Percentiles rank a stretch among this genome's conserved stretches.
Evolutionary conservation across 2,888 invertebrate genomes (phyloP).

Genomic region (Acanthoscelides obtectus): DNA sequence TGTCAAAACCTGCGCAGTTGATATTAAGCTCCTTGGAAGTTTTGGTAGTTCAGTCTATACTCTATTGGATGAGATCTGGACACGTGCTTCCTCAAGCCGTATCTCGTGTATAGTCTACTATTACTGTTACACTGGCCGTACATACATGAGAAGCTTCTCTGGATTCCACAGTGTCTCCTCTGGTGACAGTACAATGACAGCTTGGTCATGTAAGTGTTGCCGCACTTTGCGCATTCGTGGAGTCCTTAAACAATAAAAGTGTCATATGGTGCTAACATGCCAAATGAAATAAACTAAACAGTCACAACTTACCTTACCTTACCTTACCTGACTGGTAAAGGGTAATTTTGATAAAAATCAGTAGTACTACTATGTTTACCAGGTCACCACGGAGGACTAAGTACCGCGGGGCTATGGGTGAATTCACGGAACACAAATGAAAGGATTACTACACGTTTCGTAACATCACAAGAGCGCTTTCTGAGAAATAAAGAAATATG

Average conservation of each 20-base stretch:
- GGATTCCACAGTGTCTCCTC: constrained; percentile 46
- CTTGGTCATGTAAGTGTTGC: constrained; percentile 37
- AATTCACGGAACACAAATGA: no score
- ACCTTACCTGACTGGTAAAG: no score
- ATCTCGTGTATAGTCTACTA: constrained; percentile 4
- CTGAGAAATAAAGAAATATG: no score
- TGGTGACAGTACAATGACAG: constrained; percentile 47
- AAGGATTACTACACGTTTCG: no score
- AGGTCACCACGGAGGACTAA: no score
- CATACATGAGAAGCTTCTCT: constrained; percentile 5
- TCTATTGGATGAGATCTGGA: constrained; percentile 7
- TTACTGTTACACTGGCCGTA: constrained; percentile 4
- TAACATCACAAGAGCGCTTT: no score
- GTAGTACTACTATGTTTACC: no score
- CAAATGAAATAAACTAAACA: no score
- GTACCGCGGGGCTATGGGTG: no score
- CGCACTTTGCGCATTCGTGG: constrained; percentile 14
- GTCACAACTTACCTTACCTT: no score
- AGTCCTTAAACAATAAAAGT: constrained; percentile 4
- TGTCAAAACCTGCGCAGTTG: neutral
- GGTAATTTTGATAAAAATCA: no score
- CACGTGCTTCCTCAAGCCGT: constrained; percentile 7
- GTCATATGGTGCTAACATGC: neutral
- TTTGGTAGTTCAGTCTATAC: neutral
- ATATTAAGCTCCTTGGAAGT: neutral